phyloP scores from a whole-genome alignment of 2,113 vertebrate species.

The Python bivittatus region DNA sequence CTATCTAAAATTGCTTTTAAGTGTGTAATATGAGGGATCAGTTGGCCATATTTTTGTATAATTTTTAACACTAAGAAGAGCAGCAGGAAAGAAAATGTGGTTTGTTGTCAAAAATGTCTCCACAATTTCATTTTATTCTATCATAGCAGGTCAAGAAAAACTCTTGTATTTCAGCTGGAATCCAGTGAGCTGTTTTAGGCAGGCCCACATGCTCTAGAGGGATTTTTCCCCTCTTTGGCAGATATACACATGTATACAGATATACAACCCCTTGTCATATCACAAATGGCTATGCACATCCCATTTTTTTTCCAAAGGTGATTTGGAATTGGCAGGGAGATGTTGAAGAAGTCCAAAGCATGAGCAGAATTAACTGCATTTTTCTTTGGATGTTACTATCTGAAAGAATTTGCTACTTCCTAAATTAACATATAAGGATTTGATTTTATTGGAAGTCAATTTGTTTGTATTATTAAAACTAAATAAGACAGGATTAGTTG shows the following conservation, averaged over 20 bases:
- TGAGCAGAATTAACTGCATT: neutral
- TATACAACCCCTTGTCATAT: neutral
- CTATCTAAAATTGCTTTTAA: conserved; percentile 19
- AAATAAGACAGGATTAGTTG: neutral
- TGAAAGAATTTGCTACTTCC: conserved; percentile 42
- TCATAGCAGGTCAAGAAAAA: conserved; percentile 11
- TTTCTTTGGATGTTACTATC: conserved; percentile 8
- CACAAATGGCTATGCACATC: neutral
- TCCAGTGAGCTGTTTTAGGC: neutral
- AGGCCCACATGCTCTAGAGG: neutral
- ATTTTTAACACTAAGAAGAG: conserved; percentile 38
- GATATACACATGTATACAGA: conserved; percentile 6
- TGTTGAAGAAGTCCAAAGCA: neutral
- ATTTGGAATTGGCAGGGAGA: neutral
- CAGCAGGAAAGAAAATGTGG: conserved; percentile 11
- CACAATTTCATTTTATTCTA: conserved; percentile 39
- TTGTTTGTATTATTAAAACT: neutral
- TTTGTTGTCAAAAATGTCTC: conserved; percentile 31
- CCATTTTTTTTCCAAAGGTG: neutral
- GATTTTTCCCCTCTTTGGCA: neutral
- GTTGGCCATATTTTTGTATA: conserved; percentile 26
- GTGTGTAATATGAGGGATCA: conserved; percentile 29
- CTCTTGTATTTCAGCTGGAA: conserved; percentile 17
- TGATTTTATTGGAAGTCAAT: neutral
- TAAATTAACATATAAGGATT: conserved; percentile 41